These are phyloP conservation scores for Nasua narica DNA, from an alignment of 2,797 vertebrate species.

Conservation along the genomic window DNA sequence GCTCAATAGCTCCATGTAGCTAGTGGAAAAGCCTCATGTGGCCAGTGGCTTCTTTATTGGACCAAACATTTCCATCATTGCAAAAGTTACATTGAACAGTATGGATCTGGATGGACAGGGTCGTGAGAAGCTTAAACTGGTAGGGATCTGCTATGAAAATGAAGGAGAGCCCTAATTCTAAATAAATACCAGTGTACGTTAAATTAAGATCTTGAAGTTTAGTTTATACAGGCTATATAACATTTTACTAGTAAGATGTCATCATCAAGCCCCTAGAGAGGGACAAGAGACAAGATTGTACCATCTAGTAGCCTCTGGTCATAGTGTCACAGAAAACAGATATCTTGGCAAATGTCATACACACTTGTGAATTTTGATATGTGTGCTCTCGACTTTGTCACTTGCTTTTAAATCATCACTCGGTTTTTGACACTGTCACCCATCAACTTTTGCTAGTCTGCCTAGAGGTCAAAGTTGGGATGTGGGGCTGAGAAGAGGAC, in stretches of 20 bases:
- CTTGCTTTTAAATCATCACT: slow-evolving; percentile 36
- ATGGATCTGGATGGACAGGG: background rate
- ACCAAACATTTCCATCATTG: background rate
- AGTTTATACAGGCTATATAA: background rate
- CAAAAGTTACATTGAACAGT: background rate
- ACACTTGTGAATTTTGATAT: background rate
- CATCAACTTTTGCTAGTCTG: slow-evolving; percentile 5
- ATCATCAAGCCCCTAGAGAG: background rate
- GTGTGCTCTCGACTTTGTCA: background rate
- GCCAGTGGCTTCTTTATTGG: background rate
- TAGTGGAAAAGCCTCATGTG: background rate
- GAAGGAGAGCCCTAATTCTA: background rate
- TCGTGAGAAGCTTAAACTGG: background rate
- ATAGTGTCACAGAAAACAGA: background rate
- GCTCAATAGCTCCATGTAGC: background rate
- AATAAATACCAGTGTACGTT: background rate
- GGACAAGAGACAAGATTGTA: background rate
- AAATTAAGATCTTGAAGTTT: slow-evolving; percentile 19
- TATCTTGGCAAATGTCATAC: background rate
- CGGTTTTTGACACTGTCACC: background rate
- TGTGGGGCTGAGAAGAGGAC: background rate
- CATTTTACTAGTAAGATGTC: slow-evolving; percentile 13
- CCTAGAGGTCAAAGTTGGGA: background rate
- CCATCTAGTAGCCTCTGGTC: background rate
- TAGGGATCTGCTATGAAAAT: background rate